These are phyloP conservation scores for Phyto melanocephala DNA, from an alignment of 2,888 invertebrate genomes.

Conservation along the genomic window DNA sequence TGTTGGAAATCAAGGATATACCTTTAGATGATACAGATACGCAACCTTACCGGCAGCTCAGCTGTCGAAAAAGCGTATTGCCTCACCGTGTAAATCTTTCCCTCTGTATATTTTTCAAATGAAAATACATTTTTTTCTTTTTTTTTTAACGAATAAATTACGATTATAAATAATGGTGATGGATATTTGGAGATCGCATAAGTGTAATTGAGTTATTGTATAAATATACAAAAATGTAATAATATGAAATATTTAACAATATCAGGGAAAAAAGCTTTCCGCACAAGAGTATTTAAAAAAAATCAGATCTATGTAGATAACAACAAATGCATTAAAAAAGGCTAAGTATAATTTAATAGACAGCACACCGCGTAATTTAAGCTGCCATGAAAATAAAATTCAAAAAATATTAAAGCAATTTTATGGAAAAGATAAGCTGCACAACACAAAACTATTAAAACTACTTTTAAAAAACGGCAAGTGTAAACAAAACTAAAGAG, in stretches of 20 bases:
- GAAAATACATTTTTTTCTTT: not conserved
- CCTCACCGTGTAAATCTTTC: slow-evolving; percentile 32
- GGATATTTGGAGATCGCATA: slow-evolving; percentile 58
- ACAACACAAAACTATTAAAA: not conserved
- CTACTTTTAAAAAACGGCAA: slow-evolving; percentile 24
- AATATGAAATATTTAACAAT: slow-evolving; percentile 31
- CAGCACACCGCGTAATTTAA: not conserved
- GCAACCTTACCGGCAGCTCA: slow-evolving; percentile 62
- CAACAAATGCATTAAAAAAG: slow-evolving; percentile 54
- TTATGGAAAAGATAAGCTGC: slow-evolving; percentile 1
- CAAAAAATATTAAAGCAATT: slow-evolving; percentile 13
- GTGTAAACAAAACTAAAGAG: not conserved
- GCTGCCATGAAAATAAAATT: not conserved
- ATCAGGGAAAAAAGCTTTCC: not conserved
- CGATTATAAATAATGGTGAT: slow-evolving; percentile 42
- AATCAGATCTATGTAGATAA: slow-evolving; percentile 42
- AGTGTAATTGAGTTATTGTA: not conserved
- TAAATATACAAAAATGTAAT: slow-evolving; percentile 1
- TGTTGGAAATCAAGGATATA: slow-evolving; percentile 29
- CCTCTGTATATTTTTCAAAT: slow-evolving; percentile 20
- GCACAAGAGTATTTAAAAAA: slow-evolving; percentile 31
- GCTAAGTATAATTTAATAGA: slow-evolving; percentile 1
- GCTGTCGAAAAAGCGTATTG: slow-evolving; percentile 63
- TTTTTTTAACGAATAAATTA: slow-evolving; percentile 43
- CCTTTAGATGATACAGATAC: slow-evolving; percentile 47